These are phyloP conservation scores for Pseudoips prasinana DNA, from an alignment of 2,888 invertebrate species.

Conservation along the genomic window DNA sequence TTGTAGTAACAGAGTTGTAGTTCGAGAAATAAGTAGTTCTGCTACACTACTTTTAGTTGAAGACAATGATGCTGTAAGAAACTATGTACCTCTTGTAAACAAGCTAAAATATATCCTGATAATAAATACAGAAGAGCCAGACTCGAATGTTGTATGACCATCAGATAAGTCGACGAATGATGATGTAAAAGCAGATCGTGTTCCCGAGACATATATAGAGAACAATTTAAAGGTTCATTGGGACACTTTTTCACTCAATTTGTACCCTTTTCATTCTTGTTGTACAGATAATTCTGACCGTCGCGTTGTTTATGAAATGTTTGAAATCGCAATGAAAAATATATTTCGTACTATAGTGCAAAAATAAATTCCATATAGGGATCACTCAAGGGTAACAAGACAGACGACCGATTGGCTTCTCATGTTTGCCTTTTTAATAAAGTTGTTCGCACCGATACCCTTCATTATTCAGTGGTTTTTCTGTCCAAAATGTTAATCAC, in stretches of 20 bases:
- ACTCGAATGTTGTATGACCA: constrained; percentile 39
- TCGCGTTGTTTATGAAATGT: constrained; percentile 37
- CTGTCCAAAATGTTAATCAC: constrained; percentile 63
- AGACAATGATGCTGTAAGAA: constrained; percentile 46
- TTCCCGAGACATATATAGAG: constrained; percentile 53
- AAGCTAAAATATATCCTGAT: constrained; percentile 51
- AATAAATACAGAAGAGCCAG: constrained; percentile 46
- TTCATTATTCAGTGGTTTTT: constrained; percentile 62
- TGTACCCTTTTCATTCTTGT: constrained; percentile 51
- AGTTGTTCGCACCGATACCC: constrained; percentile 65
- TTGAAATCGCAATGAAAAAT: constrained; percentile 35
- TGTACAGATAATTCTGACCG: constrained; percentile 32
- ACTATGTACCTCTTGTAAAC: constrained; percentile 43
- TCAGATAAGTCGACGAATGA: constrained; percentile 51
- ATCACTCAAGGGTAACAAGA: constrained; percentile 57
- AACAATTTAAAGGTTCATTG: constrained; percentile 61
- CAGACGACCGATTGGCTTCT: constrained; percentile 48
- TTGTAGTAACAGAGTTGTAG: constrained; percentile 68
- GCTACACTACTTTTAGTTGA: constrained; percentile 54
- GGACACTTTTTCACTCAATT: constrained; percentile 64
- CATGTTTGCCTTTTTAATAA: constrained; percentile 66
- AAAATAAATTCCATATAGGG: constrained; percentile 48
- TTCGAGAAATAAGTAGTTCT: constrained; percentile 52
- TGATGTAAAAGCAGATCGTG: constrained; percentile 52
- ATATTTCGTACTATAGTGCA: constrained; percentile 42